Evolutionary conservation across 2,888 invertebrate genomes (phyloP), one percentile per base, ranked within the genome.

Genomic region (Tiliacea aurago): DNA sequence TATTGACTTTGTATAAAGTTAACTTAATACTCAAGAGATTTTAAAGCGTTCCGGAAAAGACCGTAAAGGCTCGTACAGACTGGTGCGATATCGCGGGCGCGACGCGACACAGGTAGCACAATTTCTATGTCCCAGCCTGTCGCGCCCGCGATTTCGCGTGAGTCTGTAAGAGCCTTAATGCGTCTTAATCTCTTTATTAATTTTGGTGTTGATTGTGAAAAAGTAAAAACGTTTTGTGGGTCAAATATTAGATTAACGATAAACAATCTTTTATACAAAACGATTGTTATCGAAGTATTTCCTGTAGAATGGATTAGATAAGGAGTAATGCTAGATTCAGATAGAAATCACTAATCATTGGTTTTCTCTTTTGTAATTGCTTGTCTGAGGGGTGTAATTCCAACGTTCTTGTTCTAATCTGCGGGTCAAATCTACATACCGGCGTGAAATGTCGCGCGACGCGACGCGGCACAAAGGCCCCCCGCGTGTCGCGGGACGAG

Each of bases 201-300:
- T 61, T 47, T 23, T n/a, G 1, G 20, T 23, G 18, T 45, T n/a
- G 10, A 23, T 43, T 45, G 0, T 68, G 10, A 55, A 67, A 37
- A 37, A 23, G 1, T 2, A 7, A 45, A 68, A 45, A 20, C 15
- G 11, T 41, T 70, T 18, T 41, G 18, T 49, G 9, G 23, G 51
- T 72, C 43, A 51, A 59, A 23, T 28, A 51, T 28, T 23, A 33
- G 58, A 33, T 59, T 71, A 41, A 41, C 41, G n/a, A 56, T 41
- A 15, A 9, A 56, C 9, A 47, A 41, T 69, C 55, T n/a, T 28
- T n/a, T 28, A n/a, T 18, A 68, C 15, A 49, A n/a, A 70, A 23
- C 7, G 20, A 20, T 7, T 4, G 45, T 63, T 63, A 47, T 28
- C 45, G 20, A 11, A 28, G 20, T 49, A 49, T 23, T 28, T 58